Evolutionary conservation across 2,797 vertebrate genomes (phyloP), one percentile per base, ranked within the genome.

Genomic region (Spondyliosoma cantharus): DNA sequence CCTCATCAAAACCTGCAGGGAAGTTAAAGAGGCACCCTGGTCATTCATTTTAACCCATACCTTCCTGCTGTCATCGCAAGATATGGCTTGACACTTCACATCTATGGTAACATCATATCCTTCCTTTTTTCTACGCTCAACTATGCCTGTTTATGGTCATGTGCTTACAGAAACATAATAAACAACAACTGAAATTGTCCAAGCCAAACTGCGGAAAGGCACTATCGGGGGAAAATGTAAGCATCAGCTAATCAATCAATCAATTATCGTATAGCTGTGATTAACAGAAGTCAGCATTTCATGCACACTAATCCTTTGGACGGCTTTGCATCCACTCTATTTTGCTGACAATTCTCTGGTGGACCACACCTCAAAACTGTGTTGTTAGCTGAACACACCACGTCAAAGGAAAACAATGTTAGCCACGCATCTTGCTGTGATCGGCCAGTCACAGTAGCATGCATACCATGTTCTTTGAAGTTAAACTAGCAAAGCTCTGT

Each of bases 1-100:
- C 67, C 63, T 80, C 72, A 62, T 67, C 57, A 75, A 53, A 37
- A 85, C 68, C 86, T 85, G 60, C 81, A 80, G 75, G 62, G 52
- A 71, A 54, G 46, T 71, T 83, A n/a, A 78, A 81, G n/a, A 72
- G 76, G 72, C 73, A 73, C 24, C 60, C 8, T 1, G 20, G 69
- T 62, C 56, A 78, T 80, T 80, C 17, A 43, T 37, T 54, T 61
- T 52, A 78, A 82, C 19, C 27, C 57, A 58, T 62, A 56, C 19
- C 20, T 67, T 43, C 65, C 66, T 66, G 20, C 45, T 76, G 54
- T 20, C 8, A 61, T 14, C 22, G 19, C 7, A 4, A 67, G 32
- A n/a, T 13, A 56, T 53, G n/a, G 3, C 2, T 45, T 57, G 3
- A 52, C 9, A 25, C 16, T 7, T 52, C 1, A 52, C 20, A 43